These are phyloP conservation scores for Andrena chrysosceles DNA, from an alignment of 2,888 invertebrate species.

Conservation along the genomic window DNA sequence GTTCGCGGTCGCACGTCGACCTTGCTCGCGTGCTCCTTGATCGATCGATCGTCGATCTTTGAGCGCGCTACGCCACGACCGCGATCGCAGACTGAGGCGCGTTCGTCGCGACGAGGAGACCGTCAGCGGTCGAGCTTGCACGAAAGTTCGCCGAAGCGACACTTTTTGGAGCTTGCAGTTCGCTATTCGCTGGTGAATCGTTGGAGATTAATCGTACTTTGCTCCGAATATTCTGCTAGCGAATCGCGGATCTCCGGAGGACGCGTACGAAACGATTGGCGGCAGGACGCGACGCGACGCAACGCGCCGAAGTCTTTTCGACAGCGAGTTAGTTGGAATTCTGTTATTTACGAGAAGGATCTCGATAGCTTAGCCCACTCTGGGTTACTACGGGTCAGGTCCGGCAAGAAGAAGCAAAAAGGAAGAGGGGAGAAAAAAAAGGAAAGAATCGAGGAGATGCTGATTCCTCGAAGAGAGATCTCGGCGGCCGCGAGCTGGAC, in stretches of 20 bases:
- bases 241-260: conserved; percentile 1
- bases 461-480: conserved; percentile 72
- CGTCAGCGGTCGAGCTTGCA: conserved; percentile 6
- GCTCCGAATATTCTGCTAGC: neutral
- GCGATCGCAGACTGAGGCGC: neutral
- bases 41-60: neutral
- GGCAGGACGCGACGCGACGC: neutral
- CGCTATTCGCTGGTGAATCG: conserved; percentile 3
- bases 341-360: conserved; percentile 54
- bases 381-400: neutral
- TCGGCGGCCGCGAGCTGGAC: conserved; percentile 49
- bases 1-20: no score
- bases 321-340: conserved; percentile 71
- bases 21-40: neutral
- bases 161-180: neutral
- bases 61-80: neutral
- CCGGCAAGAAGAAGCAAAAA: neutral
- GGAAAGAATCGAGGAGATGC: conserved; percentile 60
- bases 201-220: neutral
- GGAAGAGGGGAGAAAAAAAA: conserved; percentile 26
- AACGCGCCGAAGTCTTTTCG: conserved; percentile 40
- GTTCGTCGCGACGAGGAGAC: conserved; percentile 24
- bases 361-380: neutral
- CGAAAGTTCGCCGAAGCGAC: neutral
- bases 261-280: conserved; percentile 5